These are phyloP conservation scores for Limnothrissa miodon DNA, from an alignment of 2,113 vertebrate genomes.

Conservation along the genomic window DNA sequence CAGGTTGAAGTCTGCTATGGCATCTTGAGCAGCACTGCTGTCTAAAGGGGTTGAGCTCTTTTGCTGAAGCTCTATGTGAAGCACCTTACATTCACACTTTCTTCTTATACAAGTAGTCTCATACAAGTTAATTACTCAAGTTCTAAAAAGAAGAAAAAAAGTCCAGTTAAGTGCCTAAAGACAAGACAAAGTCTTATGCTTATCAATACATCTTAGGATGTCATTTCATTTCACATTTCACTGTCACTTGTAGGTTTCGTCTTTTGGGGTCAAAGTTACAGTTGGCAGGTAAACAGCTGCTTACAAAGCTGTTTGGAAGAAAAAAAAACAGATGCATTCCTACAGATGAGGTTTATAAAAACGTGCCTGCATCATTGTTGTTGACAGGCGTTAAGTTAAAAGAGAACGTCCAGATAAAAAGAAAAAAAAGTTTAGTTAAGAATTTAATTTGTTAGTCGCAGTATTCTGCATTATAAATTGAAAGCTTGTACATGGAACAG, in stretches of 20 bases:
- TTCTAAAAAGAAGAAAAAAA: not conserved
- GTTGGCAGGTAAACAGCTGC: not conserved
- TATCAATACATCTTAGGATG: not conserved
- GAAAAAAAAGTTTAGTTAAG: not conserved
- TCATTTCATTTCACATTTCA: not conserved
- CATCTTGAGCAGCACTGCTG: not conserved
- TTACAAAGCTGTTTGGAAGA: not conserved
- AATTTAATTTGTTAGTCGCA: not conserved
- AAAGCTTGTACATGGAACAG: not conserved
- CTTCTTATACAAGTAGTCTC: not conserved
- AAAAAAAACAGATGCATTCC: not conserved
- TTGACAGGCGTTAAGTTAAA: not conserved
- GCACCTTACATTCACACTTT: not conserved
- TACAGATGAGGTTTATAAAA: not conserved
- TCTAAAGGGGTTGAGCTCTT: not conserved
- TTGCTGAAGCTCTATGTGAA: not conserved
- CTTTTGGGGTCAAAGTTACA: not conserved
- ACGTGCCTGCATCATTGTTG: not conserved
- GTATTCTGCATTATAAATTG: not conserved
- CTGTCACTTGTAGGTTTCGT: not conserved
- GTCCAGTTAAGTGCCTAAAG: not conserved
- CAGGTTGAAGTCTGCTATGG: not conserved
- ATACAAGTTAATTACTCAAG: not conserved
- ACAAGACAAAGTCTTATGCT: not conserved
- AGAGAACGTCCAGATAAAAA: not conserved